Percentiles rank a stretch among this genome's conserved stretches.
phyloP scores from a whole-genome alignment of 2,888 invertebrate genomes.

The Petrophora chlorosata region DNA sequence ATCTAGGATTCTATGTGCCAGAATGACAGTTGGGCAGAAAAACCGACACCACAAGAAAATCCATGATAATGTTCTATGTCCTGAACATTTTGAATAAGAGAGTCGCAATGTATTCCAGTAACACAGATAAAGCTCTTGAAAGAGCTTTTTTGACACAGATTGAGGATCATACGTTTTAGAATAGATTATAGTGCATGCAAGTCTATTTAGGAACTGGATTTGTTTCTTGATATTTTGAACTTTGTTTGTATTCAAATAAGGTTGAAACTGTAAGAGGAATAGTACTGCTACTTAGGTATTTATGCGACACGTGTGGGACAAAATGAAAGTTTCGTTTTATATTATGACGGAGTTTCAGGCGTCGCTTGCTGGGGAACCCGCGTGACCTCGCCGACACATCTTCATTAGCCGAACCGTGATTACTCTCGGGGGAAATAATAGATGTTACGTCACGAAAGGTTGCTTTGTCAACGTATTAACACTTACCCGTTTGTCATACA shows the following conservation, averaged over 20 bases:
- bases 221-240: not conserved
- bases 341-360: conserved; percentile 36
- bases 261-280: not conserved
- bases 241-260: not conserved
- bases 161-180: conserved; percentile 15
- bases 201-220: not conserved
- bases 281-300: conserved; percentile 13
- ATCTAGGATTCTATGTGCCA: no score
- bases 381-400: conserved; percentile 64
- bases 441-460: conserved; percentile 39
- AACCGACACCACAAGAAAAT: no score
- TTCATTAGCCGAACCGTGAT: conserved; percentile 67
- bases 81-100: not conserved
- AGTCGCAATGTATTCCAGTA: conserved; percentile 1
- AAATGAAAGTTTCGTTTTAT: conserved; percentile 41
- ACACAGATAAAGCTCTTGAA: conserved; percentile 1
- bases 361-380: conserved; percentile 40
- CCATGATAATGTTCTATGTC: no score
- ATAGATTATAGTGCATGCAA: conserved; percentile 19
- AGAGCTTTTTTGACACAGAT: conserved; percentile 15
- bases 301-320: conserved; percentile 24
- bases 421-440: conserved; percentile 63
- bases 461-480: conserved; percentile 7
- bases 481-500: conserved; percentile 17
- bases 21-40: no score